phyloP scores from a whole-genome alignment of 2,113 vertebrate species.

The Podarcis raffonei region DNA sequence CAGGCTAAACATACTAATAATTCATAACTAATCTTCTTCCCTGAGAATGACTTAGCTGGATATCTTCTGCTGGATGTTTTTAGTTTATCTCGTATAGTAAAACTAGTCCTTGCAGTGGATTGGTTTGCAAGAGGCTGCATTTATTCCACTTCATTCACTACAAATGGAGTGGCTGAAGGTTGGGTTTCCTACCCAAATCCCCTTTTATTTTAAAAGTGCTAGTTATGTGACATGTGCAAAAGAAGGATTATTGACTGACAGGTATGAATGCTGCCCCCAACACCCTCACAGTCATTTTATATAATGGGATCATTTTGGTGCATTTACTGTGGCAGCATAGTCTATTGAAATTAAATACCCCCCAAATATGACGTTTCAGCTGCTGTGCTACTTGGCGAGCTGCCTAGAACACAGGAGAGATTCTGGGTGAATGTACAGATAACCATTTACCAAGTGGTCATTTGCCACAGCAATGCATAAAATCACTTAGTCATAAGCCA shows the following conservation, averaged over 20 bases:
- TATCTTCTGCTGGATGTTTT: not conserved
- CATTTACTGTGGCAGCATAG: not conserved
- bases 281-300: conserved; percentile 9
- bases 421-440: not conserved
- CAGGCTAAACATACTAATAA: too few relatives aligned
- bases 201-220: conserved; percentile 1
- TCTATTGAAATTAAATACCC: conserved; percentile 6
- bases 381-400: conserved; percentile 1
- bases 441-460: not conserved
- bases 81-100: not conserved
- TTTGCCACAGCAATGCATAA: not conserved
- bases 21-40: too few relatives aligned
- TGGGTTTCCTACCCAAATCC: not conserved
- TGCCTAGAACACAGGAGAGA: conserved; percentile 1
- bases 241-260: not conserved
- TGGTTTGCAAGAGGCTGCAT: not conserved
- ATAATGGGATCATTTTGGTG: conserved; percentile 10
- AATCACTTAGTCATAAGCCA: not conserved
- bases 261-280: not conserved
- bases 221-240: not conserved
- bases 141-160: not conserved
- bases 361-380: conserved; percentile 1
- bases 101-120: not conserved
- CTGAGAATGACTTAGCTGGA: too few relatives aligned
- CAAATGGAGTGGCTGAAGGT: not conserved